Percentiles rank a stretch among this genome's conserved stretches.
Conservation (phyloP, 2,888 invertebrate species). For the Papilio demoleus region DNA sequence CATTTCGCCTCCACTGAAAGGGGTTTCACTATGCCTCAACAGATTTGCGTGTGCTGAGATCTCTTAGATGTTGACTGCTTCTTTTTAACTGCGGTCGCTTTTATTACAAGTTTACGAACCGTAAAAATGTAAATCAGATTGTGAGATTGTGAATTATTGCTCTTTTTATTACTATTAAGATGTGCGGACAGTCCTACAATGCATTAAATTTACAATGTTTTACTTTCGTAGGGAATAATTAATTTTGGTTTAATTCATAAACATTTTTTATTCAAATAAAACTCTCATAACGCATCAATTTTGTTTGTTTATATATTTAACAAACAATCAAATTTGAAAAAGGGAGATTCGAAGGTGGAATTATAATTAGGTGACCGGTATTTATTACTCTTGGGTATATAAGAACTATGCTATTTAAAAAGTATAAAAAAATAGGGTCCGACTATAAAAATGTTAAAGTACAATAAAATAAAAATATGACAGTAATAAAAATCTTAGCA, state of each 20-base stretch:
- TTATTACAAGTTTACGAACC: slow-evolving; percentile 76
- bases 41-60: slow-evolving; percentile 68
- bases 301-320: no score
- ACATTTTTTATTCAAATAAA: no score
- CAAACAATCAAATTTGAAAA: no score
- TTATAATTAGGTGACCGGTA: no score
- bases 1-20: slow-evolving; percentile 67
- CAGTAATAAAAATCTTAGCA: no score
- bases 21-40: slow-evolving; percentile 64
- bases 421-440: no score
- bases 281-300: no score
- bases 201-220: slow-evolving; percentile 31
- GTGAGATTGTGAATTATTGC: slow-evolving; percentile 35
- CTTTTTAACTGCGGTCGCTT: slow-evolving; percentile 66
- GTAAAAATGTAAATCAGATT: slow-evolving; percentile 76
- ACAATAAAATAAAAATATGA: no score
- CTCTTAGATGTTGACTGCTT: slow-evolving; percentile 58
- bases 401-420: no score
- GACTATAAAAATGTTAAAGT: no score
- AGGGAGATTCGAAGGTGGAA: no score
- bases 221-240: slow-evolving; percentile 37
- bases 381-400: no score
- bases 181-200: slow-evolving; percentile 14
- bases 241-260: background rate
- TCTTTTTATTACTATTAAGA: slow-evolving; percentile 49